Percentiles rank a stretch among this genome's conserved stretches.
Conservation (phyloP, 2,888 invertebrate species). For the Agrypnus murinus region DNA sequence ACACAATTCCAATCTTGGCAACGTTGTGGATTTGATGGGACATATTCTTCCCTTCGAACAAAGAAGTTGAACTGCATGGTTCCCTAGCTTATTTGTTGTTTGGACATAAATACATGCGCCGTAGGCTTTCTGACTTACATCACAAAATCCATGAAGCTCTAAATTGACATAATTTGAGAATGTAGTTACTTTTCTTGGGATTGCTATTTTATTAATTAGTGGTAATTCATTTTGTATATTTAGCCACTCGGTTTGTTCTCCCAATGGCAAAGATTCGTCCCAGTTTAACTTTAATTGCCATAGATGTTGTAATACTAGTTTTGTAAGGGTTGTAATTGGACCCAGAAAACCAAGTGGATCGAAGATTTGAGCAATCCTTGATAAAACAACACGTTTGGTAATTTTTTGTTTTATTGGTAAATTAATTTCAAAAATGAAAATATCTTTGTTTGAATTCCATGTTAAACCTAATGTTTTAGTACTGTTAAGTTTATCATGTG, state of each 20-base stretch:
- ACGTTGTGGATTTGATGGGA: background rate
- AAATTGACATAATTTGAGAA: background rate
- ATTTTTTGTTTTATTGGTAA: conserved; percentile 17
- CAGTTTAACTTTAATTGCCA: conserved; percentile 56
- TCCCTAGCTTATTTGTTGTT: background rate
- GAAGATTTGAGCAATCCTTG: conserved; percentile 55
- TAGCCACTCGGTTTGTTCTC: background rate
- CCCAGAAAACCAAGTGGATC: conserved; percentile 57
- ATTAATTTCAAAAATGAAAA: conserved; percentile 9
- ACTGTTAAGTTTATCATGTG: too few species aligned
- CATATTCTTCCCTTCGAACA: background rate
- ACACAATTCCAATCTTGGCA: conserved; percentile 9
- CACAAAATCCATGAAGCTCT: conserved; percentile 24
- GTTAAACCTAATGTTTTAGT: conserved; percentile 38
- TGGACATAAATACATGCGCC: conserved; percentile 25
- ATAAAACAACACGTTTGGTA: conserved; percentile 45
- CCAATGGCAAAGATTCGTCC: conserved; percentile 56
- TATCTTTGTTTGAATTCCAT: conserved; percentile 44
- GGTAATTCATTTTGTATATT: conserved; percentile 35
- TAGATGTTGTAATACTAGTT: conserved; percentile 54
- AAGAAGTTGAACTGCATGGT: background rate
- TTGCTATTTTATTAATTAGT: too few species aligned
- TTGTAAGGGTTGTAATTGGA: conserved; percentile 54
- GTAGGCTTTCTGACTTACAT: background rate
- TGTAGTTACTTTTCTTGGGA: too few species aligned